Conservation (phyloP, 2,113 vertebrate species). For the Bubo scandiacus region DNA sequence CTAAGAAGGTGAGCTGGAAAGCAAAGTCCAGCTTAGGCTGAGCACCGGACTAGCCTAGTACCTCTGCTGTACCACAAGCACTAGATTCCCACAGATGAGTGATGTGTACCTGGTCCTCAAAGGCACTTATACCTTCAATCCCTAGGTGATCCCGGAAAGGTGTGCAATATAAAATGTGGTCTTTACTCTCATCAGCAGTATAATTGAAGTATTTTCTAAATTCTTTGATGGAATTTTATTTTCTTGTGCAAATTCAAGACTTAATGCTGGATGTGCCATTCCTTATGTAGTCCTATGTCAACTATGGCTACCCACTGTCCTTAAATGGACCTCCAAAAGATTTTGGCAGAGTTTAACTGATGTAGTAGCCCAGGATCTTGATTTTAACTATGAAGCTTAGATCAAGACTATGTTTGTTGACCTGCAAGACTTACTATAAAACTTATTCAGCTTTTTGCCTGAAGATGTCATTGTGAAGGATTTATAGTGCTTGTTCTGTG, state of each 20-base stretch:
- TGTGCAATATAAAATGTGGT: background rate
- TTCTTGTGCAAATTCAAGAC: background rate
- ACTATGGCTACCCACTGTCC: background rate
- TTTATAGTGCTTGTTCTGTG: background rate
- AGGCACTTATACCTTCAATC: background rate
- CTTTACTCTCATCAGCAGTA: background rate
- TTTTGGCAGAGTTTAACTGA: background rate
- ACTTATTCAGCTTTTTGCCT: background rate
- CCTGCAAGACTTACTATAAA: background rate
- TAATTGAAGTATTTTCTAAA: background rate
- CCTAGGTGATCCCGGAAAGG: background rate
- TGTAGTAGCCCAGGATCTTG: background rate
- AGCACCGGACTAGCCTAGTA: background rate
- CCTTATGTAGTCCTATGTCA: background rate
- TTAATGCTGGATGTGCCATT: background rate
- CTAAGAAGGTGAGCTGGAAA: background rate
- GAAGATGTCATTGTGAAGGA: background rate
- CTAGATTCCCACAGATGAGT: background rate
- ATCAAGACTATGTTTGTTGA: background rate
- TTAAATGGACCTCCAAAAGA: background rate
- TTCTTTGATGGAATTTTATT: background rate
- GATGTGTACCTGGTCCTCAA: background rate
- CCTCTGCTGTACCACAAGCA: background rate
- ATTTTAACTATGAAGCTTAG: background rate
- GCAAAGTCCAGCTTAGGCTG: background rate